A percentile compares a stretch with the other conserved stretches of the same genome.
phyloP scores from a whole-genome alignment of 1,140 invertebrate genomes.

The Drosophila gunungcola region DNA sequence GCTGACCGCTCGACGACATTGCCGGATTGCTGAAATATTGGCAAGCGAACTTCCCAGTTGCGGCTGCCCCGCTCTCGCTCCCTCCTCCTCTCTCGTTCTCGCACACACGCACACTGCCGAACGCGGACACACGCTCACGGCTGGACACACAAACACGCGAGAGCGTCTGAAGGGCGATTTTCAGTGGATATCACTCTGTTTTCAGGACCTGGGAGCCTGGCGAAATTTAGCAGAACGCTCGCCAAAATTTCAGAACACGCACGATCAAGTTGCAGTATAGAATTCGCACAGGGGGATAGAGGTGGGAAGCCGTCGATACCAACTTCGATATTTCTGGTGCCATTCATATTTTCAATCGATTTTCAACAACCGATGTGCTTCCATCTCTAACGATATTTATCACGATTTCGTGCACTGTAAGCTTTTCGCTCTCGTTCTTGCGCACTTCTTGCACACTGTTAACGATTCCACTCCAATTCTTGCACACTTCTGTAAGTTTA shows the following conservation, averaged over 20 bases:
- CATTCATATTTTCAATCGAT: too few species aligned
- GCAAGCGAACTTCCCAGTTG: constrained; percentile 16
- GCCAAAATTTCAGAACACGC: constrained; percentile 17
- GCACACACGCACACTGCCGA: constrained; percentile 24
- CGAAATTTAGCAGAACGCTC: constrained; percentile 10
- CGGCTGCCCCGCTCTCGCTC: constrained; percentile 14
- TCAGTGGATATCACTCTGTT: neutral
- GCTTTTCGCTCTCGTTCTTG: too few species aligned
- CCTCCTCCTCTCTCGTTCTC: neutral
- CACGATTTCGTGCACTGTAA: too few species aligned
- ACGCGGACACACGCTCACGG: constrained; percentile 15
- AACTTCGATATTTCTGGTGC: too few species aligned
- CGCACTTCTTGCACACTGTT: too few species aligned
- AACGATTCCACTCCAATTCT: too few species aligned
- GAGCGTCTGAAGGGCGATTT: constrained; percentile 4
- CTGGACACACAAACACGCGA: constrained; percentile 6
- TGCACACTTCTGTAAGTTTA: too few species aligned
- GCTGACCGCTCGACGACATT: constrained; percentile 55
- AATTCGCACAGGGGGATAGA: neutral
- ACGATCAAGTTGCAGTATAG: constrained; percentile 8
- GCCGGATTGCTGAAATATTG: constrained; percentile 10
- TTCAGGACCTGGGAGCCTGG: neutral
- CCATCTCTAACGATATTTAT: too few species aligned
- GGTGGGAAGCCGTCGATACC: too few species aligned
- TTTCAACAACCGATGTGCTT: too few species aligned